Conservation (phyloP, 1,140 invertebrate species). For the Lutraria rhynchaena region DNA sequence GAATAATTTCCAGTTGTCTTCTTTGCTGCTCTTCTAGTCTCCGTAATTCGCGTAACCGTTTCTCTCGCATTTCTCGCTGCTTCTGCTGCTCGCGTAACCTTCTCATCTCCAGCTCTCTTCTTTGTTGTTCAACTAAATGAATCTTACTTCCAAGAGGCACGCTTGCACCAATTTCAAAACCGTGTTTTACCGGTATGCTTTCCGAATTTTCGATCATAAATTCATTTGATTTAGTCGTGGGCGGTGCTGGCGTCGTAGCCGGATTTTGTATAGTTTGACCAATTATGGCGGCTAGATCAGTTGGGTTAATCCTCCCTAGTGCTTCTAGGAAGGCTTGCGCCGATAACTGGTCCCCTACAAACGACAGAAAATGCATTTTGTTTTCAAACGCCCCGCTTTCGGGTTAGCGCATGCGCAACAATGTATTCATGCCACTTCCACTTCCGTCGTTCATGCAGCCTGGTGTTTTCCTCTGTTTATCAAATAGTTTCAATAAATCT, state of each 20-base stretch:
- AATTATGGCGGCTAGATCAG: no score
- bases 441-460: neutral
- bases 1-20: neutral
- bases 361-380: slow-evolving; percentile 34
- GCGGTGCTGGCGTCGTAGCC: no score
- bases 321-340: slow-evolving; percentile 22
- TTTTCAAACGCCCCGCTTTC: neutral
- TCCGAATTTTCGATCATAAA: neutral
- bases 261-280: no score
- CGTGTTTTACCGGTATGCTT: neutral
- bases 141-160: slow-evolving; percentile 19
- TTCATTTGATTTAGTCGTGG: no score
- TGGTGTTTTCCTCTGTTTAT: no score
- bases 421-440: neutral
- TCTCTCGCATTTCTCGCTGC: neutral
- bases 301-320: neutral
- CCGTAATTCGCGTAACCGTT: neutral
- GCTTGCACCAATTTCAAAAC: slow-evolving; percentile 43
- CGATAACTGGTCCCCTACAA: slow-evolving; percentile 23
- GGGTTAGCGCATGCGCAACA: slow-evolving; percentile 11
- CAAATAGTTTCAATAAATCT: no score
- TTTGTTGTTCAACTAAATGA: neutral
- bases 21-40: slow-evolving; percentile 9
- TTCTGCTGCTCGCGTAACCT: slow-evolving; percentile 27
- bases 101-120: neutral